These are phyloP conservation scores for Metacarcinus magister DNA, from an alignment of 2,888 invertebrate species.

Conservation along the genomic window DNA sequence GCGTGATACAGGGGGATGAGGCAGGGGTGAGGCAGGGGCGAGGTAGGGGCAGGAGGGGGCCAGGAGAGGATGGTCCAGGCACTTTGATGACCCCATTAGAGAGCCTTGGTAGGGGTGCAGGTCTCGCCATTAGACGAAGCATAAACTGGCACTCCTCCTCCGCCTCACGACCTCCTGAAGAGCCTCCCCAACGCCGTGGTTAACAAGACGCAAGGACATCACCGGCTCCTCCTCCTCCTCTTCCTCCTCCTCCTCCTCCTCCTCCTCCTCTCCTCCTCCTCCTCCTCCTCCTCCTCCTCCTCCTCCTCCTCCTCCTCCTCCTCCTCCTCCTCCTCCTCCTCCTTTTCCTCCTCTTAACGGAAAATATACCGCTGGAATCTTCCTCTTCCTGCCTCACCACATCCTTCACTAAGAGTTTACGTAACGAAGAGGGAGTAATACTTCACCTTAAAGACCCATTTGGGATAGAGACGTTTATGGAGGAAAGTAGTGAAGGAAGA, in stretches of 20 bases:
- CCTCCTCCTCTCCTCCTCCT: too few species aligned
- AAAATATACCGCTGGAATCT: neutral
- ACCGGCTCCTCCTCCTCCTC: neutral
- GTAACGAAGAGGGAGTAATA: neutral
- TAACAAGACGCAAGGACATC: slow-evolving; percentile 1
- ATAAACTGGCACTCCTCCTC: slow-evolving; percentile 38
- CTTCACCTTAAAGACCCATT: neutral
- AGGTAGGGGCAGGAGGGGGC: neutral
- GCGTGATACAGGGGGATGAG: neutral
- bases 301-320: too few species aligned
- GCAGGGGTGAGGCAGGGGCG: neutral
- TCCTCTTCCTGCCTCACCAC: neutral
- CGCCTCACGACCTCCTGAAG: slow-evolving; percentile 36
- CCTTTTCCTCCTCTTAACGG: neutral
- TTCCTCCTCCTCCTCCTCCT: too few species aligned
- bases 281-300: too few species aligned
- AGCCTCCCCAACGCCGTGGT: neutral
- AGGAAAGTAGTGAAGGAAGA: neutral
- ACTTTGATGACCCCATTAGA: slow-evolving; percentile 36
- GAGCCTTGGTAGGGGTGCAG: slow-evolving; percentile 27
- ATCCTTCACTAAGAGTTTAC: neutral
- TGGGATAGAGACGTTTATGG: neutral
- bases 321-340: too few species aligned
- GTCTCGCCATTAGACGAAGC: neutral
- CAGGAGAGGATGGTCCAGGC: neutral